Percentiles rank a stretch among this genome's conserved stretches.
These are phyloP conservation scores for Crocallis elinguaria DNA, from an alignment of 2,888 invertebrate genomes.

Conservation along the genomic window DNA sequence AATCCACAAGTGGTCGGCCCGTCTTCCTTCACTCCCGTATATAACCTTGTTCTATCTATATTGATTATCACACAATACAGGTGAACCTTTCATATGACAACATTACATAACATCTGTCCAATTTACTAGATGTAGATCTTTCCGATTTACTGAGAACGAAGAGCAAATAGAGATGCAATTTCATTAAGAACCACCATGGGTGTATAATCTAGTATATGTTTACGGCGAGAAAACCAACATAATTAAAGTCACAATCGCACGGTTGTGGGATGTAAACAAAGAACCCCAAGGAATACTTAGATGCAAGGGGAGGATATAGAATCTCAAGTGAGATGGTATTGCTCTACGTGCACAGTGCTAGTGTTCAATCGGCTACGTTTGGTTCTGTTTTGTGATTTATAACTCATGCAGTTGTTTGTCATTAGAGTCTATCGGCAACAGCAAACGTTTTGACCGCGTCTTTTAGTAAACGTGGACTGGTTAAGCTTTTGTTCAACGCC, in stretches of 20 bases:
- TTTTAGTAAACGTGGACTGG: slow-evolving; percentile 49
- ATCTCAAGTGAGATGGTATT: slow-evolving; percentile 27
- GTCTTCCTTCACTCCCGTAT: slow-evolving; percentile 56
- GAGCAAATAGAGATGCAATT: slow-evolving; percentile 15
- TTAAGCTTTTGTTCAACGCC: slow-evolving; percentile 62
- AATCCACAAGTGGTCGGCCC: slow-evolving; percentile 82
- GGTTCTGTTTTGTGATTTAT: slow-evolving; percentile 27
- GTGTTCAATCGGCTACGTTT: slow-evolving; percentile 12
- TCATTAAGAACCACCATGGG: slow-evolving; percentile 18
- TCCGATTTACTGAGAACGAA: background rate
- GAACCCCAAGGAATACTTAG: slow-evolving; percentile 37
- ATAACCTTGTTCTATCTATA: slow-evolving; percentile 31
- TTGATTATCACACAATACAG: background rate
- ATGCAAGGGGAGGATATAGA: slow-evolving; percentile 29
- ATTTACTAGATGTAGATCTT: background rate
- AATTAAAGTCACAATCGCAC: slow-evolving; percentile 40
- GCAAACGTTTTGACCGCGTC: slow-evolving; percentile 44
- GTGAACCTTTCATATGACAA: background rate
- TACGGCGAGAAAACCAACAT: slow-evolving; percentile 34
- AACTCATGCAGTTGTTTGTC: slow-evolving; percentile 28
- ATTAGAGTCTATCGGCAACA: slow-evolving; percentile 15
- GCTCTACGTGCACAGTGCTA: slow-evolving; percentile 18
- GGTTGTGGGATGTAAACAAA: slow-evolving; percentile 32
- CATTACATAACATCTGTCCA: background rate
- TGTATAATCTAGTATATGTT: slow-evolving; percentile 32